Conservation (phyloP, 2,113 vertebrate genomes). For the Paramormyrops kingsleyae region DNA sequence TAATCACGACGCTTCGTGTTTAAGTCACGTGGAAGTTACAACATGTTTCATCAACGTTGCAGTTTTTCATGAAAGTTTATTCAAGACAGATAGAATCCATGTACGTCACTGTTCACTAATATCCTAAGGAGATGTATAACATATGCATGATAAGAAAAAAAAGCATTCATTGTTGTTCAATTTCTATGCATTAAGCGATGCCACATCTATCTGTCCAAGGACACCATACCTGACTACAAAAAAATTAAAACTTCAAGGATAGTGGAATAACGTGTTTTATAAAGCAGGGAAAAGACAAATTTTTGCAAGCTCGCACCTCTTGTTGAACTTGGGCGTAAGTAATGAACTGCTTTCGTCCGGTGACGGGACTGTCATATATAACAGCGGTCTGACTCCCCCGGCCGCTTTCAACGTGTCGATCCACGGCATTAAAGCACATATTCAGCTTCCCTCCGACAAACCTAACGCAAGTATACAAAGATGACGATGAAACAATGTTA, state of each 20-base stretch:
- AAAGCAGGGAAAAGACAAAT: background rate
- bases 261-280: background rate
- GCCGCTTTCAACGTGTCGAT: constrained; percentile 82
- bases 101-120: background rate
- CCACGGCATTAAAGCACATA: constrained; percentile 89
- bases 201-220: background rate
- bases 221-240: background rate
- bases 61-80: background rate
- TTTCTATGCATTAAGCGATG: background rate
- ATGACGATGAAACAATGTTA: background rate
- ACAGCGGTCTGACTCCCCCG: constrained; percentile 77
- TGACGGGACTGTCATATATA: constrained; percentile 91
- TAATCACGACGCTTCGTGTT: background rate
- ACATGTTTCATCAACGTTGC: background rate
- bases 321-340: constrained; percentile 78
- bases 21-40: background rate
- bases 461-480: constrained; percentile 57
- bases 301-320: constrained; percentile 62
- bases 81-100: background rate
- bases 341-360: constrained; percentile 70
- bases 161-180: background rate
- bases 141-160: background rate
- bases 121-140: background rate
- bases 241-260: background rate
- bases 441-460: constrained; percentile 88